Percentiles rank a stretch among this genome's conserved stretches.
These are phyloP conservation scores for Naso thynnoides DNA, from an alignment of 2,797 vertebrate genomes.

Conservation along the genomic window DNA sequence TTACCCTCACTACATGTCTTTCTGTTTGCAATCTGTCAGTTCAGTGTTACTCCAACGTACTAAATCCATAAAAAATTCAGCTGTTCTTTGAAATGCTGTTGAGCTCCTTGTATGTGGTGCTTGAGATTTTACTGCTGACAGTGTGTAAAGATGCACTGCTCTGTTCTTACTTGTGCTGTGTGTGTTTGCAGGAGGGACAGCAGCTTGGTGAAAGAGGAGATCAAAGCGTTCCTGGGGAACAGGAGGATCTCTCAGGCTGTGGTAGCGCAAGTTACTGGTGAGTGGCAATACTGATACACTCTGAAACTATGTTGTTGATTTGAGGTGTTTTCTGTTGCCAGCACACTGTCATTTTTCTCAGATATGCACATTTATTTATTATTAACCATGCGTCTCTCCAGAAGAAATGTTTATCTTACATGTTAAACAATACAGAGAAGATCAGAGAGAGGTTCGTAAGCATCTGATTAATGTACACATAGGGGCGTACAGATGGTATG, in stretches of 20 bases:
- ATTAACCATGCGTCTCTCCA: neutral
- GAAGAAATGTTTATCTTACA: neutral
- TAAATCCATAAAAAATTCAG: neutral
- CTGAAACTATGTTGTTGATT: neutral
- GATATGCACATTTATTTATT: neutral
- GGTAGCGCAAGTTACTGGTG: slow-evolving; percentile 99
- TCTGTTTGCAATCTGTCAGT: neutral
- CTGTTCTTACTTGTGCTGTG: slow-evolving; percentile 10
- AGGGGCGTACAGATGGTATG: neutral
- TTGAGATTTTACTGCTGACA: neutral
- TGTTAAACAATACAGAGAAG: neutral
- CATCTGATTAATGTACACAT: neutral
- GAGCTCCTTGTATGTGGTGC: too few relatives aligned
- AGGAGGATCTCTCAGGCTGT: slow-evolving; percentile 98
- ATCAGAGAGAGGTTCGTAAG: too few relatives aligned
- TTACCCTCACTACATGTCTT: neutral
- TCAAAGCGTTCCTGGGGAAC: slow-evolving; percentile 98
- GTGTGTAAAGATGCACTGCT: neutral
- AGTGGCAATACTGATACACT: slow-evolving; percentile 42
- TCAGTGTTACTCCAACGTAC: neutral
- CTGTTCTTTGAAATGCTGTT: neutral
- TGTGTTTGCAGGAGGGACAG: slow-evolving; percentile 93
- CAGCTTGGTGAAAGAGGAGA: slow-evolving; percentile 98
- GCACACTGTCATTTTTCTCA: neutral
- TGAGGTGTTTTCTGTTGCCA: neutral